Evolutionary conservation across 1,140 invertebrate species (phyloP), one percentile per base, ranked within the genome.

Genomic region (Papilio helenus): DNA sequence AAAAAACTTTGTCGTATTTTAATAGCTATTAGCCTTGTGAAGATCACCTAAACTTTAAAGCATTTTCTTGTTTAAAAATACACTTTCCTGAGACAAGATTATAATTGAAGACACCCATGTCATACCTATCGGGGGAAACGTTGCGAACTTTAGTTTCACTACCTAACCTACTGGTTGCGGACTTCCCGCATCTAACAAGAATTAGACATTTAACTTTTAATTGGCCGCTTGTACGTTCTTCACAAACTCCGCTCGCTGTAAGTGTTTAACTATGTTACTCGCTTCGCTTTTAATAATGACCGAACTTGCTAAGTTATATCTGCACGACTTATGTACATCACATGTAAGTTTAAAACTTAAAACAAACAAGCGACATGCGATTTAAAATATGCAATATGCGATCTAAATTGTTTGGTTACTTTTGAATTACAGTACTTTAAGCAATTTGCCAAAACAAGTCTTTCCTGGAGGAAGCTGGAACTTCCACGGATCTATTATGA

Each of bases 181-280:
- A 90, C 86, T 92, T 89, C 84, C 88, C 83, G 85, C 83, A 80
- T 85, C 86, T 89, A 88, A 93, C 91, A 93, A 92, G 91, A 93
- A 92, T 93, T 90, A 93, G 88, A 90, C 91, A 93, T 93, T 93
- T 92, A 93, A 93, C 90, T 93, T 93, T 93, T 92, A 93, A 93
- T 93, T 93, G 92, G 92, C 84, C 80, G 90, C 90, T 92, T 93
- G 92, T 93, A 90, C 87, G 87, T 85, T 90, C 85, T 90, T 88
- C 87, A 86, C 87, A 85, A 89, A 89, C 87, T 89, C 87, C 83
- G 87, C 79, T 83, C 83, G 81, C 85, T 79, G 85, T 90, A 91
- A 91, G 89, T 91, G 89, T 93, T 90, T 88, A 89, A 92, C 90
- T 89, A 91, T 93, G 90, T 88, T 88, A 85, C 88, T 82, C 79